phyloP scores from a whole-genome alignment of 2,113 vertebrate genomes.

The Ellobius talpinus region DNA sequence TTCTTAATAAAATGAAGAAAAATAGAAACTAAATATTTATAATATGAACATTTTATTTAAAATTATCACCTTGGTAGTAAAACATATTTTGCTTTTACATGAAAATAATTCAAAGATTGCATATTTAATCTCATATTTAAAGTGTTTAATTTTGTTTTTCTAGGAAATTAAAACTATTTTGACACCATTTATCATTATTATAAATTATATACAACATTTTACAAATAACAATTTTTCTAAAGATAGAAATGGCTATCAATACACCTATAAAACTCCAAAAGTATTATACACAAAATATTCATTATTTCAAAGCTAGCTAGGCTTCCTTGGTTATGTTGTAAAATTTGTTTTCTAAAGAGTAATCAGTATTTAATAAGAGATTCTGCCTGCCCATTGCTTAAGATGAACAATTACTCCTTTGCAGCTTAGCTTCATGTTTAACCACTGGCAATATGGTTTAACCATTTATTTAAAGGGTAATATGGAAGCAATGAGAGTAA shows the following conservation, averaged over 20 bases:
- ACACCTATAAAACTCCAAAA: background rate
- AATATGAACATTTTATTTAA: background rate
- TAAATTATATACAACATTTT: background rate
- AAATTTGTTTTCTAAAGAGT: background rate
- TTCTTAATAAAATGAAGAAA: background rate
- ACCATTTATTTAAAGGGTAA: background rate
- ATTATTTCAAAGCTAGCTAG: conserved; percentile 40
- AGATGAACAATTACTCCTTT: background rate
- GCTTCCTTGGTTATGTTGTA: background rate
- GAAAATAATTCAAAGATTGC: background rate
- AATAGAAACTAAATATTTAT: background rate
- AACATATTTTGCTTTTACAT: background rate
- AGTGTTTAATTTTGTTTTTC: background rate
- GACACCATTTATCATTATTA: background rate
- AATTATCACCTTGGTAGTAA: background rate
- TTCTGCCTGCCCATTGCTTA: background rate
- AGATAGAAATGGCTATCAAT: conserved; percentile 33
- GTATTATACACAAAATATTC: conserved; percentile 40
- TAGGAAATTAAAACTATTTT: background rate
- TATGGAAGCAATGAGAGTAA: background rate
- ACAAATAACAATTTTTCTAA: conserved; percentile 47
- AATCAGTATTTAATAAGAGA: background rate
- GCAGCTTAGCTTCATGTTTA: background rate
- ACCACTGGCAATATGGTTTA: background rate
- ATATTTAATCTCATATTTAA: background rate